A percentile compares a stretch with the other conserved stretches of the same genome.
These are phyloP conservation scores for Psilopogon haemacephalus DNA, from an alignment of 2,113 vertebrate genomes.

Conservation along the genomic window DNA sequence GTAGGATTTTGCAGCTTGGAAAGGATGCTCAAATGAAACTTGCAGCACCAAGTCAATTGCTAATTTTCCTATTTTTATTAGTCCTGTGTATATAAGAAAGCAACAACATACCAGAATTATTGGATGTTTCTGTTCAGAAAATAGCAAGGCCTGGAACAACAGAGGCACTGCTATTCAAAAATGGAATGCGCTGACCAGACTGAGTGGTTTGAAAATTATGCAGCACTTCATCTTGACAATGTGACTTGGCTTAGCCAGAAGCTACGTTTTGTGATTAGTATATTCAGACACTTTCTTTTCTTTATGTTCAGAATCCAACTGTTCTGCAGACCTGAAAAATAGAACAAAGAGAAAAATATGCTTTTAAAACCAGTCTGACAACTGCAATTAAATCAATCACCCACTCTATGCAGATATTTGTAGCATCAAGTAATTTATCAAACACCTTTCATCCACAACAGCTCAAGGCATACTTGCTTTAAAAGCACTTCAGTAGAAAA, in stretches of 20 bases:
- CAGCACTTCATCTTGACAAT: slow-evolving; percentile 19
- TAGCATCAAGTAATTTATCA: slow-evolving; percentile 51
- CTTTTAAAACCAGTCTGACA: slow-evolving; percentile 46
- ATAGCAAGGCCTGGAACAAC: neutral
- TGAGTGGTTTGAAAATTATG: slow-evolving; percentile 4
- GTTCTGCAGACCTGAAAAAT: slow-evolving; percentile 21
- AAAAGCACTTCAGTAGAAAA: slow-evolving; percentile 48
- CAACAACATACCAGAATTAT: neutral
- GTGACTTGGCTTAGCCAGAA: slow-evolving; percentile 4
- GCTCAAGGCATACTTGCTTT: slow-evolving; percentile 34
- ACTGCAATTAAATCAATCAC: slow-evolving; percentile 58
- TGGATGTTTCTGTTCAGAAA: neutral
- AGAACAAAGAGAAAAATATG: slow-evolving; percentile 30
- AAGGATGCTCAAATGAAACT: neutral
- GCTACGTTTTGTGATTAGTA: slow-evolving; percentile 34
- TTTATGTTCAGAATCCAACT: slow-evolving; percentile 52
- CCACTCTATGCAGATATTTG: slow-evolving; percentile 42
- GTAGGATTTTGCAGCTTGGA: neutral
- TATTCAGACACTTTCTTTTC: slow-evolving; percentile 40
- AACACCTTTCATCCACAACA: slow-evolving; percentile 53
- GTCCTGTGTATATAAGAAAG: neutral
- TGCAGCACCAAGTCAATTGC: neutral
- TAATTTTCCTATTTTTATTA: neutral
- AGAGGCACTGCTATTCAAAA: neutral
- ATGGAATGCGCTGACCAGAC: neutral